These are phyloP conservation scores for Bemisia tabaci DNA, from an alignment of 1,140 invertebrate species.

Conservation along the genomic window DNA sequence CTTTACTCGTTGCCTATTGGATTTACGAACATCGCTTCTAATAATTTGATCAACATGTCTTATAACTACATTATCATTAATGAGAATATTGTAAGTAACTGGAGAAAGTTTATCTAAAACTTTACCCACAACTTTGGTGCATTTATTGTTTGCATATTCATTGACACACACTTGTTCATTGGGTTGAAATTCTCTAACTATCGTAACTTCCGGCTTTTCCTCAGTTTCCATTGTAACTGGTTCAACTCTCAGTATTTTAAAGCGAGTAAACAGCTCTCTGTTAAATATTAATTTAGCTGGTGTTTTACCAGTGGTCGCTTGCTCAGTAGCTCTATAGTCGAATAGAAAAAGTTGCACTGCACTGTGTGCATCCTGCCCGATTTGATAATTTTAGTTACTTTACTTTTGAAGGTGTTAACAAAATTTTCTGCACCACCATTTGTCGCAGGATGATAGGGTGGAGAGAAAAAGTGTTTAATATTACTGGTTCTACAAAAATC, in stretches of 20 bases:
- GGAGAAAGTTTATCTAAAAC: background rate
- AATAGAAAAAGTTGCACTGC: constrained; percentile 11
- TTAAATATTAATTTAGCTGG: constrained; percentile 14
- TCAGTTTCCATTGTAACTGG: background rate
- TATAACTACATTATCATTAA: background rate
- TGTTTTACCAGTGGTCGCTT: constrained; percentile 9
- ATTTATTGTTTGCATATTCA: background rate
- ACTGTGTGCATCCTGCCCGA: background rate
- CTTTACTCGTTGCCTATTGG: background rate
- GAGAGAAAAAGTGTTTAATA: constrained; percentile 18
- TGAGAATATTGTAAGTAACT: background rate
- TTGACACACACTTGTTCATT: background rate
- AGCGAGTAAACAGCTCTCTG: constrained; percentile 8
- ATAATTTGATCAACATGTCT: background rate
- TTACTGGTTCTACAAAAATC: constrained; percentile 21
- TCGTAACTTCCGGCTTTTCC: background rate
- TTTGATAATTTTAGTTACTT: constrained; percentile 12
- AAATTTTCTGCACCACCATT: constrained; percentile 28
- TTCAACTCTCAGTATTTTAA: constrained; percentile 1
- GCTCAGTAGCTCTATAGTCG: constrained; percentile 9
- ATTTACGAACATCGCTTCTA: too few species aligned
- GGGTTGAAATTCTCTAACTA: background rate
- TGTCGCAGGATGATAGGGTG: constrained; percentile 24
- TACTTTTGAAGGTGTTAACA: constrained; percentile 30
- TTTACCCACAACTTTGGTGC: background rate